phyloP scores from a whole-genome alignment of 2,113 vertebrate genomes.

The Sinocyclocheilus grahami region DNA sequence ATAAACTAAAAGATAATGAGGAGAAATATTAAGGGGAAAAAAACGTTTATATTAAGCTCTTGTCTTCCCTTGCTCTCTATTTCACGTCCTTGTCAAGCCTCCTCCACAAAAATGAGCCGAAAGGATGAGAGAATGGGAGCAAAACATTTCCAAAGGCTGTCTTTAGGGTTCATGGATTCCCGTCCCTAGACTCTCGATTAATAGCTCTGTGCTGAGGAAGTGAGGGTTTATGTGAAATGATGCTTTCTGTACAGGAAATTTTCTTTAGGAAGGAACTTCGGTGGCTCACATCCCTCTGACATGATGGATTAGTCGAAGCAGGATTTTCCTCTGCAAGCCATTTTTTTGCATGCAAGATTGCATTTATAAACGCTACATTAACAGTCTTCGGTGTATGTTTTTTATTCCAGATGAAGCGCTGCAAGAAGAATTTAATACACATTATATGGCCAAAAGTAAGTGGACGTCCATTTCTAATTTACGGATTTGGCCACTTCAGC shows the following conservation, averaged over 20 bases:
- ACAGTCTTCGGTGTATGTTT: background rate
- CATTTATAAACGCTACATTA: slow-evolving; percentile 5
- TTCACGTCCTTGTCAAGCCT: slow-evolving; percentile 34
- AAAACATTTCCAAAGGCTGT: slow-evolving; percentile 5
- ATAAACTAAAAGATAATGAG: background rate
- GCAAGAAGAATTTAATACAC: background rate
- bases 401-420: background rate
- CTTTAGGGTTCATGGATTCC: background rate
- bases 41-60: slow-evolving; percentile 4
- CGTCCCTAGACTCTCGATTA: slow-evolving; percentile 25
- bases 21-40: slow-evolving; percentile 5
- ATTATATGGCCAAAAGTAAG: background rate
- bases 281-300: slow-evolving; percentile 9
- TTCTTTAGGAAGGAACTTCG: slow-evolving; percentile 39
- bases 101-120: slow-evolving; percentile 27
- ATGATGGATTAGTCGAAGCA: slow-evolving; percentile 22
- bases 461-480: background rate
- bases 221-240: slow-evolving; percentile 37
- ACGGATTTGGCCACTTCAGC: background rate
- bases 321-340: slow-evolving; percentile 9
- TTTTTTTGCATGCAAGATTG: background rate
- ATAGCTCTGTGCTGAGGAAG: slow-evolving; percentile 44
- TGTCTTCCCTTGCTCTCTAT: slow-evolving; percentile 13
- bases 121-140: background rate
- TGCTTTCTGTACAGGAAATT: slow-evolving; percentile 37